Evolutionary conservation across 2,113 vertebrate species (phyloP).

Genomic region (Thamnaconus septentrionalis): DNA sequence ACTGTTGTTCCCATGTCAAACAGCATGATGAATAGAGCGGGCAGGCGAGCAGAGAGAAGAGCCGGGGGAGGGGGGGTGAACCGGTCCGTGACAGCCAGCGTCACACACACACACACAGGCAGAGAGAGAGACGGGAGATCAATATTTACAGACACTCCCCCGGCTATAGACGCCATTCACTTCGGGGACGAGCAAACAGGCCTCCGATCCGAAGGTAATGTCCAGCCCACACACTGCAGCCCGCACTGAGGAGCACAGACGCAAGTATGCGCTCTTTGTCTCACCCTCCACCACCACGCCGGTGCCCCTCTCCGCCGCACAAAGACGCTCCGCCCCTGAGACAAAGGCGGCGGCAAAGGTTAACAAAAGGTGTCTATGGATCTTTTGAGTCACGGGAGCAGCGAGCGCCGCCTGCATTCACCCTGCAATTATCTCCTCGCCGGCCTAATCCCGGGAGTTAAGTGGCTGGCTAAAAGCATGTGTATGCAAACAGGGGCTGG

Average conservation of each 20-base stretch:
- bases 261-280: slow-evolving; percentile 33
- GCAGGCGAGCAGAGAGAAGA: slow-evolving; percentile 35
- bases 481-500: slow-evolving; percentile 72
- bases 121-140: slow-evolving; percentile 40
- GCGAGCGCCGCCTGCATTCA: slow-evolving; percentile 65
- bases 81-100: slow-evolving; percentile 50
- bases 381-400: slow-evolving; percentile 62
- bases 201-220: slow-evolving; percentile 51
- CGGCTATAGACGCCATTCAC: slow-evolving; percentile 67
- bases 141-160: slow-evolving; percentile 75
- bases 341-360: slow-evolving; percentile 69
- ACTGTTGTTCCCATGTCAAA: slow-evolving; percentile 55
- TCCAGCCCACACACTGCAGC: slow-evolving; percentile 54
- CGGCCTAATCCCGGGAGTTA: slow-evolving; percentile 72
- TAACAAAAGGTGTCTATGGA: slow-evolving; percentile 74
- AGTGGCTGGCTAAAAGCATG: slow-evolving; percentile 81
- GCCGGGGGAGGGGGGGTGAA: slow-evolving; percentile 36
- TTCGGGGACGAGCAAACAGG: slow-evolving; percentile 61
- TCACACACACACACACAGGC: slow-evolving; percentile 56
- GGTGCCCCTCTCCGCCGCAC: slow-evolving; percentile 3
- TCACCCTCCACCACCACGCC: background rate
- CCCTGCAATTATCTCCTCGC: slow-evolving; percentile 75
- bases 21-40: slow-evolving; percentile 43
- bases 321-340: slow-evolving; percentile 43
- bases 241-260: slow-evolving; percentile 8